phyloP scores from a whole-genome alignment of 2,113 vertebrate genomes.

The Daphoenositta chrysoptera region DNA sequence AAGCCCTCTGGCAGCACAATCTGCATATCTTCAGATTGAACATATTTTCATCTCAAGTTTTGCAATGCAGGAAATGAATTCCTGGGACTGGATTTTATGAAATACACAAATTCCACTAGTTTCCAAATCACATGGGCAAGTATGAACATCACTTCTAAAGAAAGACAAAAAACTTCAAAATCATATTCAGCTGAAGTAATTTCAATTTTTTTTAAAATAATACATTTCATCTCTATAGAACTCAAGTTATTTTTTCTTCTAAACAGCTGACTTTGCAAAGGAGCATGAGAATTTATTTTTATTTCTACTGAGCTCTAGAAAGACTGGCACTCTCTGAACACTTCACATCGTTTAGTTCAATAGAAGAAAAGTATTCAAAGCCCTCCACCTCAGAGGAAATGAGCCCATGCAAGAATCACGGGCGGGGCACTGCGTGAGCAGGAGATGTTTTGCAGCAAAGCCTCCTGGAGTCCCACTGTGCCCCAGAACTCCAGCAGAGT shows the following conservation, averaged over 20 bases:
- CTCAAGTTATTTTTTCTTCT: background rate
- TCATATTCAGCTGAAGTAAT: background rate
- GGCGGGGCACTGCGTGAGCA: background rate
- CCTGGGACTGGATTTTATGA: slow-evolving; percentile 3
- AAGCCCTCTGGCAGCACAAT: slow-evolving; percentile 57
- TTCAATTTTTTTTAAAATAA: background rate
- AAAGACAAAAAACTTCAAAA: background rate
- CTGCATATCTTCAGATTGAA: slow-evolving; percentile 50
- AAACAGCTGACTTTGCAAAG: background rate
- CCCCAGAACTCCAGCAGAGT: background rate
- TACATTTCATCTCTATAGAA: background rate
- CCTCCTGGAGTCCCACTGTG: background rate
- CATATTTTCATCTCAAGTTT: slow-evolving; percentile 22
- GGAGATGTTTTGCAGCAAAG: background rate
- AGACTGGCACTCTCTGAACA: background rate
- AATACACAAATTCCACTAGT: background rate
- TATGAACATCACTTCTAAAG: background rate
- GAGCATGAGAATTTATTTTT: background rate
- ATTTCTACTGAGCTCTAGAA: background rate
- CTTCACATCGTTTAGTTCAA: background rate
- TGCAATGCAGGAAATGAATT: slow-evolving; percentile 41
- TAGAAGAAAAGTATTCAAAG: background rate
- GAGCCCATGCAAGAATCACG: background rate
- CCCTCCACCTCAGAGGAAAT: background rate
- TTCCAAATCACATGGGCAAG: background rate